Evolutionary conservation across 2,113 vertebrate species (phyloP).

Genomic region (Ranitomeya imitator): DNA sequence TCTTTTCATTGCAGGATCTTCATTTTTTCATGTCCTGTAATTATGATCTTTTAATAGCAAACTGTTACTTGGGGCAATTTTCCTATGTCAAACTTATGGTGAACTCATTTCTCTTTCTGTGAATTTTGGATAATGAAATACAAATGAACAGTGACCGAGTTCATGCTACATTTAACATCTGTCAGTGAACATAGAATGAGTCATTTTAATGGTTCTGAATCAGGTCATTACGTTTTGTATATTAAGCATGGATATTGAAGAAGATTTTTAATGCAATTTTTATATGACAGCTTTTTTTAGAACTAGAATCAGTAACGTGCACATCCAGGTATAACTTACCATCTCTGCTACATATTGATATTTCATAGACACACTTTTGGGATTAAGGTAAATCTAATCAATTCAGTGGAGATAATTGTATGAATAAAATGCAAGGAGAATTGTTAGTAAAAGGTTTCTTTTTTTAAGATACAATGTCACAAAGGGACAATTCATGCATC

Average conservation of each 20-base stretch:
- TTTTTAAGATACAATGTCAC: background rate
- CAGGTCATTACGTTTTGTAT: constrained; percentile 41
- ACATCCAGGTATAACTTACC: background rate
- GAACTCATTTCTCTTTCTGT: constrained; percentile 21
- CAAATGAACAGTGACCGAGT: constrained; percentile 37
- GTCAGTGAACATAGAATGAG: constrained; percentile 25
- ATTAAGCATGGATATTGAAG: constrained; percentile 8
- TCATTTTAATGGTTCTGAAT: constrained; percentile 37
- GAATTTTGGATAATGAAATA: constrained; percentile 36
- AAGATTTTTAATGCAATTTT: constrained; percentile 14
- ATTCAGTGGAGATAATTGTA: background rate
- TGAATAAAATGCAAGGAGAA: background rate
- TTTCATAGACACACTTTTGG: background rate
- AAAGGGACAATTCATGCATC: no score
- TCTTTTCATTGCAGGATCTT: background rate
- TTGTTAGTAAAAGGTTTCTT: background rate
- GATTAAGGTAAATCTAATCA: background rate
- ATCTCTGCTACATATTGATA: background rate
- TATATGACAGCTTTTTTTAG: background rate
- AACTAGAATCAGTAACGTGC: background rate
- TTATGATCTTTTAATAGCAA: constrained; percentile 23
- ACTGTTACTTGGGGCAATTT: constrained; percentile 34
- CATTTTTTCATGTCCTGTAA: constrained; percentile 6
- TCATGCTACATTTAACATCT: constrained; percentile 36
- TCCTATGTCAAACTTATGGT: constrained; percentile 16